Evolutionary conservation across 2,797 vertebrate species (phyloP).

Genomic region (Manis javanica): DNA sequence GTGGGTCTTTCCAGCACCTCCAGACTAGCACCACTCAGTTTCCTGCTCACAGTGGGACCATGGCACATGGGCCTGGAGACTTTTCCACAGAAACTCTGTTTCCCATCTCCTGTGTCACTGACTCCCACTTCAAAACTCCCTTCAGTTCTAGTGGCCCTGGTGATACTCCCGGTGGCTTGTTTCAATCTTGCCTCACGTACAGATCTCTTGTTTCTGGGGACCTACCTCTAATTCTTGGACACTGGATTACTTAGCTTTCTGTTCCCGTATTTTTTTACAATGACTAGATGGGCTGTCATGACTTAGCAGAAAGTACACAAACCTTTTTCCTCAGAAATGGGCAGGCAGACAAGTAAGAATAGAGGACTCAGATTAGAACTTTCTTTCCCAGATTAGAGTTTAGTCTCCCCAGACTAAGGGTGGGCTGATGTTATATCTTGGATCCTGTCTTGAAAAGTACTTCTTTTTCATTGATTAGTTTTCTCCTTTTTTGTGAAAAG

Average conservation of each 20-base stretch:
- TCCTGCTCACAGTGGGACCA: not conserved
- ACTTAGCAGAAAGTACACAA: not conserved
- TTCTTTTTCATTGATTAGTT: not conserved
- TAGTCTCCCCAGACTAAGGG: not conserved
- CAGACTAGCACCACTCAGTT: not conserved
- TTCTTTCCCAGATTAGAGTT: not conserved
- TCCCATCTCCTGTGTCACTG: not conserved
- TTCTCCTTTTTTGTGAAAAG: constrained; percentile 34
- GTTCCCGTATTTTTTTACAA: not conserved
- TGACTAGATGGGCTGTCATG: not conserved
- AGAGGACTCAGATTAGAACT: not conserved
- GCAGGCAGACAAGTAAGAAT: not conserved
- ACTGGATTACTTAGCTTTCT: not conserved
- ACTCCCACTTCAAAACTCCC: not conserved
- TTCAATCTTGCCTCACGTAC: not conserved
- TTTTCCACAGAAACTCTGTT: not conserved
- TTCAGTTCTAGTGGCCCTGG: not conserved
- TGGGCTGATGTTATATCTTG: not conserved
- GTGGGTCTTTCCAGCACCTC: not conserved
- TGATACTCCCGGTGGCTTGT: not conserved
- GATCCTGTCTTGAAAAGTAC: not conserved
- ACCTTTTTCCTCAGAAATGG: not conserved
- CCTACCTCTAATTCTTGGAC: not conserved
- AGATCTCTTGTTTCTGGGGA: not conserved
- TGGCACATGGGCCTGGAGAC: not conserved